Base-by-base conservation (phyloP, 2,888 invertebrate genomes). In the Dryadula phaetusa region DNA sequence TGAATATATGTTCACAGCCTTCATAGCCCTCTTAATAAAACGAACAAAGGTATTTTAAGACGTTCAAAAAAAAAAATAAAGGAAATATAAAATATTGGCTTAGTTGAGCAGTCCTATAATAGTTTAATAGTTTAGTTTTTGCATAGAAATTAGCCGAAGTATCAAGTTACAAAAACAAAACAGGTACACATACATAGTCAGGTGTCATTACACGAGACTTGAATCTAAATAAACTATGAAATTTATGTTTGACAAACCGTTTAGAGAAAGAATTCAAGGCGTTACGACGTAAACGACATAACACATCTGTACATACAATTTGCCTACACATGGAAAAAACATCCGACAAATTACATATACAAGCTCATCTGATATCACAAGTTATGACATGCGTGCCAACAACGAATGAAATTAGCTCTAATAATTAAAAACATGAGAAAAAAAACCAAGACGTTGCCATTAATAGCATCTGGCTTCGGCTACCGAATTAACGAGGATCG, bases 401-500 rank as follows among this genome's bases (percentile, higher is more conserved):
- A 62, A 71, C 72, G 63, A 66, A 70, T 74, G 72, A 72, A 69
- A 76, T 73, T 75, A 74, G 71, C 72, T 72, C 70, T 68, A 67
- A 69, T 75, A 75, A 77, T 77, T 77, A 78, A 78, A 80, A 79
- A 79, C 78, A 78, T 80, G 83, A 81, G 83, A 83, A 83, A 81
- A 81, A 80, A 79, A 78, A 76, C 78, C 79, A 87, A 87, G 88
- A 85, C 78, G 80, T 80, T 78, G 82, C 82, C 86, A 84, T 88
- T 88, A 89, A 89, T 86, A 86, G 86, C 83, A 79, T 77, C 82
- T 74, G 83, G 84, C 86, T 86, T 82, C 82, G 83, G 90, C 90
- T 90, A 88, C 92, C 83, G 90, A 87, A 88, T 89, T 89, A 90
- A 90, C 87, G 85, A 85, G 81, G 81, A 76, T 70, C 76, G 77